These are phyloP conservation scores for Astreopora myriophthalma DNA, from an alignment of 64 coral and sea anemone species.

Conservation along the genomic window DNA sequence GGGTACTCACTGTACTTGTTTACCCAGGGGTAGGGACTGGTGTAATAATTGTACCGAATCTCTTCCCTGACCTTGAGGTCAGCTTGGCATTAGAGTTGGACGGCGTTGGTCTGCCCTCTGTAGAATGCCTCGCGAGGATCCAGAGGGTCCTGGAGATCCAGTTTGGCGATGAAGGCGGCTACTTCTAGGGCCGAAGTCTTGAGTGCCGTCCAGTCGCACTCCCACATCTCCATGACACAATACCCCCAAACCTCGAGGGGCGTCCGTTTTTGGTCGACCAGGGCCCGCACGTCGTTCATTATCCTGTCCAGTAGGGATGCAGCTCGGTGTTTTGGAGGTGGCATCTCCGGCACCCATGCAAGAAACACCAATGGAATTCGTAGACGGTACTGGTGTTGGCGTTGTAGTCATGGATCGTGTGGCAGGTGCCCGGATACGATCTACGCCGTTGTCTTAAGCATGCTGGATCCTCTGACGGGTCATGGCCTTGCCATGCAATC, in stretches of 20 bases:
- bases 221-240: background rate
- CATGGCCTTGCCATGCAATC: background rate
- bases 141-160: background rate
- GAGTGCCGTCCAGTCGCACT: background rate
- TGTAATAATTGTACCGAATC: no score
- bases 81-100: background rate
- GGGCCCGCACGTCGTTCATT: background rate
- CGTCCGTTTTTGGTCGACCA: background rate
- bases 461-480: background rate
- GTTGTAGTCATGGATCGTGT: background rate
- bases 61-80: no score
- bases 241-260: background rate
- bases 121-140: background rate
- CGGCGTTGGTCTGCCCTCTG: background rate
- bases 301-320: background rate
- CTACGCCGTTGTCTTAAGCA: background rate
- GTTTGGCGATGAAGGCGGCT: background rate
- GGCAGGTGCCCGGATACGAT: background rate
- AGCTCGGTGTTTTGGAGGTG: background rate
- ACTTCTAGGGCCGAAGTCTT: background rate
- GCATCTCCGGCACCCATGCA: background rate
- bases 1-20: no score
- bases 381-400: background rate
- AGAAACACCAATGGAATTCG: slow-evolving; percentile 28
- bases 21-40: no score